Conservation (phyloP, 2,888 invertebrate genomes). For the Drosophila aldrichi region DNA sequence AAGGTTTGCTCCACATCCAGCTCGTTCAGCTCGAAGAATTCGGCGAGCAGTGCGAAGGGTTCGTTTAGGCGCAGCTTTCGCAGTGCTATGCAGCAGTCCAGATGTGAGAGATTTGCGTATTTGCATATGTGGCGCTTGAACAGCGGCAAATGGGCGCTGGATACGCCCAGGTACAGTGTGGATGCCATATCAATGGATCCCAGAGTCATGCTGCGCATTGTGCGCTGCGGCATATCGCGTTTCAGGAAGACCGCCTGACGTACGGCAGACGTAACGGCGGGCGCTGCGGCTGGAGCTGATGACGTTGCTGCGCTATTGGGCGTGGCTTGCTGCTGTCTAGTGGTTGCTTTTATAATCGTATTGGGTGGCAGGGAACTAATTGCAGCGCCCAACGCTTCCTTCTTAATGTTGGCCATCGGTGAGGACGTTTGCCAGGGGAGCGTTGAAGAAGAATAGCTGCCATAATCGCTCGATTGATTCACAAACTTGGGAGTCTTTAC, state of each 20-base stretch:
- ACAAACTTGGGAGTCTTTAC: slow-evolving; percentile 78
- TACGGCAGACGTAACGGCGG: slow-evolving; percentile 58
- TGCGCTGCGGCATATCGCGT: slow-evolving; percentile 80
- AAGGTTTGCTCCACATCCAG: slow-evolving; percentile 81
- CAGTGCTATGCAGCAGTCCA: slow-evolving; percentile 83
- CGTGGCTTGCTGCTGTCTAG: slow-evolving; percentile 25
- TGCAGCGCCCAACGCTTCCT: slow-evolving; percentile 71
- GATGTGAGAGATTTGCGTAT: slow-evolving; percentile 76
- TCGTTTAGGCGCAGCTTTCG: slow-evolving; percentile 84
- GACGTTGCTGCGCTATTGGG: slow-evolving; percentile 11
- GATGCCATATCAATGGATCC: slow-evolving; percentile 83
- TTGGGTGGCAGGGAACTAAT: slow-evolving; percentile 81
- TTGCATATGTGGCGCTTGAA: slow-evolving; percentile 82
- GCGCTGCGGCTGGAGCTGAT: slow-evolving; percentile 55
- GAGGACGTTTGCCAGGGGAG: slow-evolving; percentile 38
- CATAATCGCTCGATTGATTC: slow-evolving; percentile 49
- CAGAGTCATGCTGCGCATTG: slow-evolving; percentile 81
- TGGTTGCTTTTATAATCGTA: slow-evolving; percentile 80
- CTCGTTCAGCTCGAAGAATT: slow-evolving; percentile 83
- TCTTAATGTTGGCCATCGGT: slow-evolving; percentile 30
- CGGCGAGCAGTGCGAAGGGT: slow-evolving; percentile 81
- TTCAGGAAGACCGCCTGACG: slow-evolving; percentile 82
- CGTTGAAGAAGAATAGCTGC: slow-evolving; percentile 8
- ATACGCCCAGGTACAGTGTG: slow-evolving; percentile 78
- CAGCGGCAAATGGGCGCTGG: slow-evolving; percentile 72